phyloP scores from a whole-genome alignment of 2,888 invertebrate genomes.

The Heliconius cydno region DNA sequence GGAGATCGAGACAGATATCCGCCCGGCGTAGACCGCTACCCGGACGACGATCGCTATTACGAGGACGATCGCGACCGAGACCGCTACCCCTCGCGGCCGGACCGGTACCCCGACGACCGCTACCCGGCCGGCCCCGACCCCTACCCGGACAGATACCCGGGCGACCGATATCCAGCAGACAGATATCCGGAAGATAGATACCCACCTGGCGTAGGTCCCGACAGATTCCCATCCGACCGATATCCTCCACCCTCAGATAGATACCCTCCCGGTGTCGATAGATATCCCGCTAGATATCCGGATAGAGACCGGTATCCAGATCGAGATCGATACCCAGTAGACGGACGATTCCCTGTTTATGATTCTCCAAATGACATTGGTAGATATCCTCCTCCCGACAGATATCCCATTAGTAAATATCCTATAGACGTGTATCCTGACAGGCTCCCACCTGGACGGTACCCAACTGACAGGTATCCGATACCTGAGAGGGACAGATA shows the following conservation, averaged over 20 bases:
- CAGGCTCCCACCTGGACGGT: slow-evolving; percentile 64
- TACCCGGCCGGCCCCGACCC: slow-evolving; percentile 71
- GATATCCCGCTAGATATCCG: slow-evolving; percentile 79
- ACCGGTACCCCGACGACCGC: slow-evolving; percentile 80
- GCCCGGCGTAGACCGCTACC: slow-evolving; percentile 74
- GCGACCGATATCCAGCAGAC: slow-evolving; percentile 73
- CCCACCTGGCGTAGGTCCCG: slow-evolving; percentile 70
- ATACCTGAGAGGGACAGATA: slow-evolving; percentile 74
- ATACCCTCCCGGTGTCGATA: slow-evolving; percentile 75
- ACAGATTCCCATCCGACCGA: slow-evolving; percentile 74
- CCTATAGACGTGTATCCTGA: slow-evolving; percentile 70
- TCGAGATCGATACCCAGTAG: slow-evolving; percentile 67
- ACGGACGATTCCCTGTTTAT: slow-evolving; percentile 67
- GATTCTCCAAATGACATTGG: slow-evolving; percentile 65
- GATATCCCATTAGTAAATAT: slow-evolving; percentile 73
- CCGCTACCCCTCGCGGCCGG: slow-evolving; percentile 74
- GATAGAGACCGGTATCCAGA: slow-evolving; percentile 53
- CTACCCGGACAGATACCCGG: slow-evolving; percentile 69
- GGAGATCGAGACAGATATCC: slow-evolving; percentile 74
- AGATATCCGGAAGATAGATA: slow-evolving; percentile 75
- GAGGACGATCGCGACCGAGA: slow-evolving; percentile 62
- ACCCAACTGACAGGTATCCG: slow-evolving; percentile 80
- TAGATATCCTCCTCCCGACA: slow-evolving; percentile 68
- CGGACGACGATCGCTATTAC: slow-evolving; percentile 81
- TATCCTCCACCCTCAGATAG: slow-evolving; percentile 77